Evolutionary conservation across 1,140 invertebrate genomes (phyloP).

Genomic region (Marisa cornuarietis): DNA sequence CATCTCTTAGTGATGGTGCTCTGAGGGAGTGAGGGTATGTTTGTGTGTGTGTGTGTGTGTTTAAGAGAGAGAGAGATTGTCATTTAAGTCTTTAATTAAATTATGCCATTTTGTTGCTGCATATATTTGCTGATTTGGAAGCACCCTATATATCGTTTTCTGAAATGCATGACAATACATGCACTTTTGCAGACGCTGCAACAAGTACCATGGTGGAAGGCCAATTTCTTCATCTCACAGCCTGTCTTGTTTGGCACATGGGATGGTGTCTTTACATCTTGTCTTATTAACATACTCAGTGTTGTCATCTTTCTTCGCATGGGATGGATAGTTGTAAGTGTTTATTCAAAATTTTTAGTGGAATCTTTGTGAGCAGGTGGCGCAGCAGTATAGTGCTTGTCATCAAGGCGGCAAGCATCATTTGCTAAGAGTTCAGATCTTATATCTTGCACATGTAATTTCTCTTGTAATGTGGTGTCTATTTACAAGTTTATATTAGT

Average conservation of each 20-base stretch:
- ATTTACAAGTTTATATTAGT: too few relatives aligned
- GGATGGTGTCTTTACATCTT: constrained; percentile 92
- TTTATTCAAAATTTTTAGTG: background rate
- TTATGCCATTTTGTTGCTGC: background rate
- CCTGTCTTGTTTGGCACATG: constrained; percentile 95
- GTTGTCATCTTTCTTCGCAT: constrained; percentile 95
- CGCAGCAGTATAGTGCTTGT: too few relatives aligned
- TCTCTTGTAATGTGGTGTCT: too few relatives aligned
- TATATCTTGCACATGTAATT: too few relatives aligned
- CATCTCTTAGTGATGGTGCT: too few relatives aligned
- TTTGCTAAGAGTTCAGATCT: too few relatives aligned
- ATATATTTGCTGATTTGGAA: background rate
- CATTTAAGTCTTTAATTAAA: background rate
- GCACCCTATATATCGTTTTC: background rate
- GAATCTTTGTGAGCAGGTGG: too few relatives aligned
- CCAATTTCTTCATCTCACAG: constrained; percentile 65
- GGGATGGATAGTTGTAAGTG: constrained; percentile 90
- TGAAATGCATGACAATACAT: background rate
- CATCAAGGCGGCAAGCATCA: too few relatives aligned
- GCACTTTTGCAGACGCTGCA: constrained; percentile 42
- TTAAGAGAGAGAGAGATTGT: too few relatives aligned
- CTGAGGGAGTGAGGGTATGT: constrained; percentile 7
- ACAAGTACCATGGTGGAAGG: constrained; percentile 64
- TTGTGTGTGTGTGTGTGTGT: constrained; percentile 7
- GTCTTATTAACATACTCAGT: constrained; percentile 94